Evolutionary conservation across 2,797 vertebrate species (phyloP), one percentile per base, ranked within the genome.

Genomic region (Chrysocyon brachyurus): DNA sequence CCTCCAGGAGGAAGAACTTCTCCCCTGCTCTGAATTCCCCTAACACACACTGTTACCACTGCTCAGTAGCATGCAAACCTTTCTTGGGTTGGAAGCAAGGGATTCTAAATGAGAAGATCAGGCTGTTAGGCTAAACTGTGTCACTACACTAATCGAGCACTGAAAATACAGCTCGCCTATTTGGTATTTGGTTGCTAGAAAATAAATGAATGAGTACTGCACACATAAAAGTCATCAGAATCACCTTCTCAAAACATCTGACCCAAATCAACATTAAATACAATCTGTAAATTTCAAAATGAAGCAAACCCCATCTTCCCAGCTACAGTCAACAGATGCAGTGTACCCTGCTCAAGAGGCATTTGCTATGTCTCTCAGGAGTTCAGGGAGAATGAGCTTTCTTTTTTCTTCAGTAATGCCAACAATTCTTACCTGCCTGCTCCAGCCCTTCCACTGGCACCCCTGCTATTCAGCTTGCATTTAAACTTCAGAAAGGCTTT

Each of bases 201-300:
- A 31, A 70, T 8, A 73, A 52, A 91, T 16, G 46, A 91, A 33
- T 15, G 33, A n/a, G n/a, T 36, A 54, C 61, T 61, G 15, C 17
- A 78, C 64, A 52, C 68, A 87, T 28, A 75, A 28, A 95, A 86
- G 36, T 87, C 49, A 33, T 4, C 5, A 90, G 56, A 88, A 90
- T 46, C 14, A 6, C 15, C 49, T 75, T 87, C 77, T 92, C 56
- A 85, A 82, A 90, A 96, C 21, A 17, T 70, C 3, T 19, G 31
- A 66, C 17, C 66, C 46, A 94, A 78, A 75, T 66, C 72, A 91
- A 95, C 90, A 16, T 85, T 56, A 96, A 94, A 84, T 33, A 81
- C 33, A 85, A 73, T 2, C 63, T 21, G 12, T 33, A 66, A 84
- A 79, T 59, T n/a, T 12, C 54, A 82, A 87, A 72, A 26, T 7